These are phyloP conservation scores for Plecturocebus donacophilus DNA, from an alignment of 2,113 vertebrate genomes.

Conservation along the genomic window DNA sequence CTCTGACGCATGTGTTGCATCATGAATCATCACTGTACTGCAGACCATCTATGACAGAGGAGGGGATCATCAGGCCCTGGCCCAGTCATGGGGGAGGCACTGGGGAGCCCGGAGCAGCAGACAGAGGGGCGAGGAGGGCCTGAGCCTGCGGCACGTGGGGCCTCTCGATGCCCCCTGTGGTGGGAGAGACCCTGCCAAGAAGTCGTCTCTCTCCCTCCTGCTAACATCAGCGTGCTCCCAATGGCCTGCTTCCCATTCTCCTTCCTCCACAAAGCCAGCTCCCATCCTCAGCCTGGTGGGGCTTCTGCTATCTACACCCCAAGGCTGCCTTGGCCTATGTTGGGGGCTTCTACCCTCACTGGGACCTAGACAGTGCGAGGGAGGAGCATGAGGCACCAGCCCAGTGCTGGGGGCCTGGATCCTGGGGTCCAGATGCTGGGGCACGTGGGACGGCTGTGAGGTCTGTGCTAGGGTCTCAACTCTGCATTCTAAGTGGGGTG, in stretches of 20 bases:
- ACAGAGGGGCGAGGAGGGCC: background rate
- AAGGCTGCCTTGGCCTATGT: background rate
- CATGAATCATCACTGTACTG: too few relatives aligned
- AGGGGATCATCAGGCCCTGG: fast-evolving
- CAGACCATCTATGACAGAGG: background rate
- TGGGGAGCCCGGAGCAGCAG: background rate
- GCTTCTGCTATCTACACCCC: too few relatives aligned
- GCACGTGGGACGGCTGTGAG: fast-evolving
- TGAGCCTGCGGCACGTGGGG: background rate
- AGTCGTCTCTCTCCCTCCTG: background rate
- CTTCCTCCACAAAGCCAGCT: background rate
- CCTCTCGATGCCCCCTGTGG: background rate
- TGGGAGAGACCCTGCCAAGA: background rate
- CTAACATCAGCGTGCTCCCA: too few relatives aligned
- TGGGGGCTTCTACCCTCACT: fast-evolving
- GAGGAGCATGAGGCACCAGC: background rate
- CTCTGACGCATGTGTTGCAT: fast-evolving
- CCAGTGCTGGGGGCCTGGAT: background rate
- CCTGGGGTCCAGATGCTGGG: fast-evolving
- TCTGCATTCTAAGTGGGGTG: background rate
- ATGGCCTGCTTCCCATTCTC: background rate
- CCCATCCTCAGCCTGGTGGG: fast-evolving
- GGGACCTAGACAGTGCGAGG: background rate
- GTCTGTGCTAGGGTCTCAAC: background rate
- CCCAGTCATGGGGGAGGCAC: fast-evolving